Conservation (phyloP, 1,140 invertebrate species). For the Adelges cooleyi region DNA sequence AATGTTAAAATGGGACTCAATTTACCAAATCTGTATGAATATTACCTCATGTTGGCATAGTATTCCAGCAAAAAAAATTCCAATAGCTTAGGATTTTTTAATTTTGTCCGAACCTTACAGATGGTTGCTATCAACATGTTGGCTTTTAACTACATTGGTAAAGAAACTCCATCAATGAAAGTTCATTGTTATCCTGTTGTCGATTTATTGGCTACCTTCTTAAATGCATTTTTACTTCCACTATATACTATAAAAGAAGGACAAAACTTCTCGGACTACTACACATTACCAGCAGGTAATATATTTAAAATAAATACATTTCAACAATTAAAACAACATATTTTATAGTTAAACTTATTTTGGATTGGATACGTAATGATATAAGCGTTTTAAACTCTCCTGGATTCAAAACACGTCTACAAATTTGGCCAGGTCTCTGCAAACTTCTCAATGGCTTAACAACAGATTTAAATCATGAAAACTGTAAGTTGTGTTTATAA, state of each 20-base stretch:
- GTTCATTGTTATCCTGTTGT: constrained; percentile 48
- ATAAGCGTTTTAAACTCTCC: constrained; percentile 45
- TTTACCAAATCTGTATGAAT: no score
- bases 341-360: constrained; percentile 55
- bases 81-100: no score
- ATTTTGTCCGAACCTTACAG: constrained; percentile 39
- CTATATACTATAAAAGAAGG: constrained; percentile 51
- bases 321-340: constrained; percentile 20
- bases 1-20: no score
- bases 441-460: constrained; percentile 59
- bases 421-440: constrained; percentile 69
- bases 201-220: constrained; percentile 51
- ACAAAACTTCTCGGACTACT: constrained; percentile 50
- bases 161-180: constrained; percentile 37
- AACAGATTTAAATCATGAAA: constrained; percentile 27
- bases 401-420: constrained; percentile 52
- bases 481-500: constrained; percentile 21
- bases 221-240: constrained; percentile 59
- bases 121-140: constrained; percentile 66
- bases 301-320: constrained; percentile 21
- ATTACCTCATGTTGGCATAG: no score
- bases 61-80: no score
- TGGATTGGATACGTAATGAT: constrained; percentile 56
- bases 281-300: constrained; percentile 57
- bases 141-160: constrained; percentile 50